phyloP scores from a whole-genome alignment of 2,113 vertebrate species.

The Toxotes chatareus region DNA sequence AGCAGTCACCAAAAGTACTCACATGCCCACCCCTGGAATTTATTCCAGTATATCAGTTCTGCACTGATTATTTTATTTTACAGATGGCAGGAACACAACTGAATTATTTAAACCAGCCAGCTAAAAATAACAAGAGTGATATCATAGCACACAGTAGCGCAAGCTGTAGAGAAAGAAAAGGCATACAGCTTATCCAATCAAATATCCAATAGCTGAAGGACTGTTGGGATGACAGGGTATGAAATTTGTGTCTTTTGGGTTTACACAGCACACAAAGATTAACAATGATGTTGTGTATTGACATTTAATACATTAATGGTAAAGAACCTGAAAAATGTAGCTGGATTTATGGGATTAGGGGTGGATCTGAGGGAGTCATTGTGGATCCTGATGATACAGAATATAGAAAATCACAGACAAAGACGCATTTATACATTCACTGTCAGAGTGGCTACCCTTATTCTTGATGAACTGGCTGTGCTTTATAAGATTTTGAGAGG shows the following conservation, averaged over 20 bases:
- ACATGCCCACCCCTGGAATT: conserved; percentile 12
- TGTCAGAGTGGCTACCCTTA: conserved; percentile 17
- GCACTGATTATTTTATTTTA: conserved; percentile 44
- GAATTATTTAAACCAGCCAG: conserved; percentile 68
- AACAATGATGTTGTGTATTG: conserved; percentile 28
- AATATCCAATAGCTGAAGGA: conserved; percentile 38
- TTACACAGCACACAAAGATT: conserved; percentile 42
- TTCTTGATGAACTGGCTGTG: background rate
- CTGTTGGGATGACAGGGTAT: conserved; percentile 28
- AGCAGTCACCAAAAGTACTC: conserved; percentile 11
- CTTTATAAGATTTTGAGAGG: background rate
- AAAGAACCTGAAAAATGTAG: conserved; percentile 32
- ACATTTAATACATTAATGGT: conserved; percentile 37
- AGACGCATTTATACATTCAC: background rate
- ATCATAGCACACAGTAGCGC: conserved; percentile 34
- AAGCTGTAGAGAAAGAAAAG: conserved; percentile 29
- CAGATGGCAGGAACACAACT: conserved; percentile 52
- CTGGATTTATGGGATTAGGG: conserved; percentile 47
- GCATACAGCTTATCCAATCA: conserved; percentile 43
- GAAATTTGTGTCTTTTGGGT: conserved; percentile 22
- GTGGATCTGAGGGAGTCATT: conserved; percentile 19
- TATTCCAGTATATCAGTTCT: conserved; percentile 38
- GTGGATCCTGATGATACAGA: conserved; percentile 16
- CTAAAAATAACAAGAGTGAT: conserved; percentile 65
- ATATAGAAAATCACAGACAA: background rate